phyloP scores from a whole-genome alignment of 2,113 vertebrate genomes.

The Vanacampus margaritifer region DNA sequence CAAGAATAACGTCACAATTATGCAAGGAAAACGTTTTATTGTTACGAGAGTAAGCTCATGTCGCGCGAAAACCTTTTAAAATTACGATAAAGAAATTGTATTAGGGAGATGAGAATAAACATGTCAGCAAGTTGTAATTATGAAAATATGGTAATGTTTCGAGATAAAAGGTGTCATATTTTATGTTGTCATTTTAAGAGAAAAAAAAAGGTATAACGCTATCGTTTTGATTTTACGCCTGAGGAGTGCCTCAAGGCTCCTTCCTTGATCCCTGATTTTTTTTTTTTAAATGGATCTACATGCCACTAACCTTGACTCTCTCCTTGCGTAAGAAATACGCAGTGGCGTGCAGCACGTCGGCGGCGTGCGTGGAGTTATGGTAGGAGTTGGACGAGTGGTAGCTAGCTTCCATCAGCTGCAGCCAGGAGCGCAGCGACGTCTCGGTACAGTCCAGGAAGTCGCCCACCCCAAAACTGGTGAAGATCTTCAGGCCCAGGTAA shows the following conservation, averaged over 20 bases:
- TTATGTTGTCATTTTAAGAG: no score
- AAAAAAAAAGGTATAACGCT: no score
- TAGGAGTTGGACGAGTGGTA: slow-evolving; percentile 94
- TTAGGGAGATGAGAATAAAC: no score
- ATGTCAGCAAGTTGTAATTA: no score
- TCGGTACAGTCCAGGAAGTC: slow-evolving; percentile 90
- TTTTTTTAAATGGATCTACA: not conserved
- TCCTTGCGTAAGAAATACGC: slow-evolving; percentile 92
- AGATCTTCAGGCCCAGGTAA: slow-evolving; percentile 92
- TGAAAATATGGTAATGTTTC: no score
- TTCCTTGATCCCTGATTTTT: not conserved
- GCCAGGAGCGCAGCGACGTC: slow-evolving; percentile 85
- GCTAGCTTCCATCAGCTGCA: slow-evolving; percentile 92
- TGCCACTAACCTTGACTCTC: slow-evolving; percentile 83
- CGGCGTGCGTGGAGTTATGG: slow-evolving; percentile 94
- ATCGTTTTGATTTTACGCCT: not conserved
- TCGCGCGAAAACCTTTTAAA: no score
- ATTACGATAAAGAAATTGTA: no score
- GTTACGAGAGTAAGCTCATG: no score
- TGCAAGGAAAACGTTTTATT: not conserved
- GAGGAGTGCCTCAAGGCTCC: not conserved
- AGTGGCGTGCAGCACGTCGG: slow-evolving; percentile 90
- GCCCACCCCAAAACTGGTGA: slow-evolving; percentile 85
- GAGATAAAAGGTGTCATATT: no score
- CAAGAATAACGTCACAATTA: not conserved